phyloP scores from a whole-genome alignment of 2,888 invertebrate genomes.

The Zhengitettix transpicula region DNA sequence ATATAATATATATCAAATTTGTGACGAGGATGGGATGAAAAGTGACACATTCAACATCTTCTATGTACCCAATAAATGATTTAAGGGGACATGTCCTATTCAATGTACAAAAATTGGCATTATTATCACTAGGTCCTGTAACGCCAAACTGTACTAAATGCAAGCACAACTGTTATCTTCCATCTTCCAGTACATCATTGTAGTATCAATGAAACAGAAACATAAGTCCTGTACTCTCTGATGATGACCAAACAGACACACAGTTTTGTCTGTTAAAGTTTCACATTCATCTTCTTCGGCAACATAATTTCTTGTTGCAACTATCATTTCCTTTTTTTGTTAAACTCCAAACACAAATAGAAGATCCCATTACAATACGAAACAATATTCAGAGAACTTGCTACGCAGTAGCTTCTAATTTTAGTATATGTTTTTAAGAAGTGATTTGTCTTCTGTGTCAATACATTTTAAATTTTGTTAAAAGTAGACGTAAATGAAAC shows the following conservation, averaged over 20 bases:
- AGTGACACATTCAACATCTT: no score
- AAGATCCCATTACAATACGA: slow-evolving; percentile 45
- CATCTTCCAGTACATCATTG: slow-evolving; percentile 56
- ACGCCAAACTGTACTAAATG: slow-evolving; percentile 78
- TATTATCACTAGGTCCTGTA: slow-evolving; percentile 65
- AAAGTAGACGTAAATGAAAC: not conserved
- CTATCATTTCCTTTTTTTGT: slow-evolving; percentile 22
- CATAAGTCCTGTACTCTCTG: slow-evolving; percentile 53
- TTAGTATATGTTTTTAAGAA: no score
- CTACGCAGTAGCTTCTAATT: no score
- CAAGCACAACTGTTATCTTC: slow-evolving; percentile 51
- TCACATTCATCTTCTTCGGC: no score
- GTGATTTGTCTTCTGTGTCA: no score
- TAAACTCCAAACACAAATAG: slow-evolving; percentile 49
- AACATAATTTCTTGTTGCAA: not conserved
- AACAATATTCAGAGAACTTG: no score
- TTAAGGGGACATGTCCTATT: slow-evolving; percentile 69
- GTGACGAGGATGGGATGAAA: no score
- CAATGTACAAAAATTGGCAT: slow-evolving; percentile 64
- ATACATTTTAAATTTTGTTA: no score
- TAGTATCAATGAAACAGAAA: slow-evolving; percentile 58
- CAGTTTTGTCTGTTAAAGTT: not conserved
- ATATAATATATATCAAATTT: no score
- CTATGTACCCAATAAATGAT: slow-evolving; percentile 73
- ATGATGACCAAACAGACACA: slow-evolving; percentile 46